These are phyloP conservation scores for Erythrocercus mccallii DNA, from an alignment of 2,113 vertebrate genomes.

Conservation along the genomic window DNA sequence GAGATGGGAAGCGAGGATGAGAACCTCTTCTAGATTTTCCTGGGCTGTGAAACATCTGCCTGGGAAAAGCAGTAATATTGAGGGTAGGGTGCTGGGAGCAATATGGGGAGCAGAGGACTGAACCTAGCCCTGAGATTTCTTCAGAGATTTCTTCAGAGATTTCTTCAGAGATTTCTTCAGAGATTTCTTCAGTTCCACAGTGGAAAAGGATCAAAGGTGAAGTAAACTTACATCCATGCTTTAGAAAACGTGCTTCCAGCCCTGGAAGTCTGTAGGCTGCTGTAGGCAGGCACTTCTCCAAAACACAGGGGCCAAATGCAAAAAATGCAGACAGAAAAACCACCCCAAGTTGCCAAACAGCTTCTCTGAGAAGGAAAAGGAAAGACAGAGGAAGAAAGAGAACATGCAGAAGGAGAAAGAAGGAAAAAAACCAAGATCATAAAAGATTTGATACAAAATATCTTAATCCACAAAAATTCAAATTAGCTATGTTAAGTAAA, in stretches of 20 bases:
- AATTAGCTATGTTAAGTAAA: not conserved
- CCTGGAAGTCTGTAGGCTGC: not conserved
- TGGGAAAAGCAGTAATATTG: not conserved
- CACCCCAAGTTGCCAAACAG: not conserved
- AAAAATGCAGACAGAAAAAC: not conserved
- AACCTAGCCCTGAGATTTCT: not conserved
- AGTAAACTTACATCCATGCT: not conserved
- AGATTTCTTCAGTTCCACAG: not conserved
- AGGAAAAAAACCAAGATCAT: not conserved
- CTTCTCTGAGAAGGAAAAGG: not conserved
- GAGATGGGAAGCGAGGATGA: rapidly evolving
- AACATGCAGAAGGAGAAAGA: not conserved
- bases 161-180: not conserved
- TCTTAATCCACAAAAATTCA: not conserved
- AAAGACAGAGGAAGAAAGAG: not conserved
- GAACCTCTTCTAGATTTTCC: not conserved
- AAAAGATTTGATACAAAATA: not conserved
- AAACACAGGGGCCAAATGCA: not conserved
- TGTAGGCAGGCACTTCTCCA: not conserved
- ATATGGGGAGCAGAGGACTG: not conserved
- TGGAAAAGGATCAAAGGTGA: not conserved
- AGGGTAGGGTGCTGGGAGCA: not conserved
- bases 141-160: not conserved
- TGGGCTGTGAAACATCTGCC: not conserved
- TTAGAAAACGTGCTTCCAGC: not conserved